A percentile compares a stretch with the other conserved stretches of the same genome.
These are phyloP conservation scores for Xanthostigma xanthostigma DNA, from an alignment of 2,888 invertebrate genomes.

Conservation along the genomic window DNA sequence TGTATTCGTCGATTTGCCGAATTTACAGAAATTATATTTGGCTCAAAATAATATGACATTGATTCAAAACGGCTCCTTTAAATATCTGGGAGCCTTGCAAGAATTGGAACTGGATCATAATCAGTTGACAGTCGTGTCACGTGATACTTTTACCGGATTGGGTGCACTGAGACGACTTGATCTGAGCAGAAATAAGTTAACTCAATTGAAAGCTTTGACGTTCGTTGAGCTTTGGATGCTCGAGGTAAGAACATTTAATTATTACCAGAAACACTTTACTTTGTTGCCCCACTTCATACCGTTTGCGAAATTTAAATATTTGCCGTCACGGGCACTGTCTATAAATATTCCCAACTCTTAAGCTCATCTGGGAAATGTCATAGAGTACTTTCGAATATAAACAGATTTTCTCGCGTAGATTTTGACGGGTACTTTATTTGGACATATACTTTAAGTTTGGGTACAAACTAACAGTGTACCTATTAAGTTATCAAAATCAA, in stretches of 20 bases:
- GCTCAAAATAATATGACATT: conserved; percentile 75
- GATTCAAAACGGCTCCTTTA: conserved; percentile 72
- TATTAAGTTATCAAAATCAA: too few species aligned
- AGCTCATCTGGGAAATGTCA: too few species aligned
- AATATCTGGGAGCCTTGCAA: conserved; percentile 53
- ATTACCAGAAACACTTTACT: too few species aligned
- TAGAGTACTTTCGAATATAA: too few species aligned
- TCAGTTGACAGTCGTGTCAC: conserved; percentile 57
- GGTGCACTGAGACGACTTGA: conserved; percentile 57
- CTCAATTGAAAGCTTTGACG: conserved; percentile 62
- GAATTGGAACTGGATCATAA: conserved; percentile 70
- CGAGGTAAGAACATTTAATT: conserved; percentile 26
- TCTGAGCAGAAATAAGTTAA: conserved; percentile 57
- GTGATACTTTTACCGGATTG: conserved; percentile 64
- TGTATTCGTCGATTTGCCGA: conserved; percentile 58
- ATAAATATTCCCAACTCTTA: too few species aligned
- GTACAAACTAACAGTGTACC: too few species aligned
- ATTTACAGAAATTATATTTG: conserved; percentile 57
- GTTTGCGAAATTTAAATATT: too few species aligned
- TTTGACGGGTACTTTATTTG: too few species aligned
- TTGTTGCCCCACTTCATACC: too few species aligned
- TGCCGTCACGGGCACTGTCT: too few species aligned
- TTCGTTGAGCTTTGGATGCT: conserved; percentile 66
- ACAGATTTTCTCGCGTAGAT: too few species aligned
- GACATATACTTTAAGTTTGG: too few species aligned